Percentiles rank a stretch among this genome's conserved stretches.
phyloP scores from a whole-genome alignment of 2,797 vertebrate species.

The Enteromius fasciolatus region DNA sequence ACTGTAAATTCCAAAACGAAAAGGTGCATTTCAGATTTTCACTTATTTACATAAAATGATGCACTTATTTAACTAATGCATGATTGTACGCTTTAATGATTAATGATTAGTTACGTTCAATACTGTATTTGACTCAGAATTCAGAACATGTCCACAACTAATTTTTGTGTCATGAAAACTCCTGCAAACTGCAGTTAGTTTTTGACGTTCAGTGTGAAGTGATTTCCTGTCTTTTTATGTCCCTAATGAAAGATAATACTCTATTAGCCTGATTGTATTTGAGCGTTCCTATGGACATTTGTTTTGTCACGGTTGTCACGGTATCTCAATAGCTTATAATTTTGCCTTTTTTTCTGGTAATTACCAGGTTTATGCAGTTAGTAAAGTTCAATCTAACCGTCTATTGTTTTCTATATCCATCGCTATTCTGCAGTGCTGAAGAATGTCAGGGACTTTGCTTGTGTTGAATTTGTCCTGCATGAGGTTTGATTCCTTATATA shows the following conservation, averaged over 20 bases:
- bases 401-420: conserved; percentile 48
- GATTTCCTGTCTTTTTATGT: background rate
- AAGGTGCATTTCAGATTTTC: no score
- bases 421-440: background rate
- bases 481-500: conserved; percentile 52
- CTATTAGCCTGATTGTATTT: background rate
- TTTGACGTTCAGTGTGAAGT: background rate
- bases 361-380: conserved; percentile 14
- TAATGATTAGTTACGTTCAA: background rate
- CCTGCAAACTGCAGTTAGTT: background rate
- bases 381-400: conserved; percentile 20
- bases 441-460: conserved; percentile 42
- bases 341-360: background rate
- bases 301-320: background rate
- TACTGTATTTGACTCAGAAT: background rate
- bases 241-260: background rate
- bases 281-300: background rate
- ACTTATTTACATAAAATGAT: background rate
- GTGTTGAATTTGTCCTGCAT: conserved; percentile 21
- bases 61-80: background rate
- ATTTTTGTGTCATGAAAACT: background rate
- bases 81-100: background rate
- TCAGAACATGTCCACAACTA: background rate
- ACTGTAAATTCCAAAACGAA: no score
- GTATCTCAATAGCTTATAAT: conserved; percentile 4